A percentile compares a stretch with the other conserved stretches of the same genome.
Conservation (phyloP, 2,888 invertebrate species). For the Apodemia duryi region DNA sequence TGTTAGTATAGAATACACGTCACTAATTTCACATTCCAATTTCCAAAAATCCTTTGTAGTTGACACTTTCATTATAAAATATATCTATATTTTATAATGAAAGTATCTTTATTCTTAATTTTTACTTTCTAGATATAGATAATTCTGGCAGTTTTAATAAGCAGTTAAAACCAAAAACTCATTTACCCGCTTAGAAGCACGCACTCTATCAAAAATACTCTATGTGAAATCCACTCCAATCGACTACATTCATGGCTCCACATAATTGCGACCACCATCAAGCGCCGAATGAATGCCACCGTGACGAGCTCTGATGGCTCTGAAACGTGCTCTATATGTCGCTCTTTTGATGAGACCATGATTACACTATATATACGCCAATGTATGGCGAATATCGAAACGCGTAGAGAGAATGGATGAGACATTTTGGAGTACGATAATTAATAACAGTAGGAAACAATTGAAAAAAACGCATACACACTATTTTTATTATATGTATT, state of each 20-base stretch:
- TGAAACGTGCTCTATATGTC: conserved; percentile 44
- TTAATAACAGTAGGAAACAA: not conserved
- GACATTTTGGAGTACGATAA: conserved; percentile 1
- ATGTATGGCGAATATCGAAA: conserved; percentile 33
- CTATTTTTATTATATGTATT: too few relatives aligned
- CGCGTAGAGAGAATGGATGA: conserved; percentile 22
- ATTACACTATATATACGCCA: conserved; percentile 58
- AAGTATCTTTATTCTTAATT: too few relatives aligned
- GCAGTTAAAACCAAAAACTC: too few relatives aligned
- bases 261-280: conserved; percentile 68
- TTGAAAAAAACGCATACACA: not conserved
- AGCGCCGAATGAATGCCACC: conserved; percentile 52
- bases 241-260: conserved; percentile 27
- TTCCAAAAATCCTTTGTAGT: too few relatives aligned
- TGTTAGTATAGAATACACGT: too few relatives aligned
- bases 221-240: conserved; percentile 12
- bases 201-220: too few relatives aligned
- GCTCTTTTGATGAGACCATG: conserved; percentile 73
- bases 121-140: too few relatives aligned
- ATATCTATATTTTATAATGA: too few relatives aligned
- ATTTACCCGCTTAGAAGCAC: not conserved
- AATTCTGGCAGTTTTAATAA: too few relatives aligned
- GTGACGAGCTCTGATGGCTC: conserved; percentile 62
- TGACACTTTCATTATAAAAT: too few relatives aligned
- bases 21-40: too few relatives aligned